Percentiles rank a stretch among this genome's conserved stretches.
These are phyloP conservation scores for Hypsibius dujardini DNA, from an alignment of 1,140 invertebrate species.

Conservation along the genomic window DNA sequence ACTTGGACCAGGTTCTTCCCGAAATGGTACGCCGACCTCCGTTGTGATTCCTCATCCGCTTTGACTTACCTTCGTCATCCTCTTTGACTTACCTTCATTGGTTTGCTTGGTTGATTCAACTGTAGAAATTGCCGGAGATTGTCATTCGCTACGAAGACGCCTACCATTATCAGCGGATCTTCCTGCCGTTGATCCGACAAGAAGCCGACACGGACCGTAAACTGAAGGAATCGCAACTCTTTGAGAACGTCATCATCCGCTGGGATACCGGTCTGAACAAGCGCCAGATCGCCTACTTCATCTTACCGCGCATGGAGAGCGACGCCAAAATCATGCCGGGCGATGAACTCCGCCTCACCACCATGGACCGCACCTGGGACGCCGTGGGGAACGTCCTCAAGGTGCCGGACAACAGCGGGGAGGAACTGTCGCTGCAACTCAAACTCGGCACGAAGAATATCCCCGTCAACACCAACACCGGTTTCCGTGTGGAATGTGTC, in stretches of 20 bases:
- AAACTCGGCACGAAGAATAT: constrained; percentile 25
- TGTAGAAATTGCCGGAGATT: constrained; percentile 20
- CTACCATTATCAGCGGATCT: constrained; percentile 96
- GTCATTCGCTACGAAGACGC: constrained; percentile 73
- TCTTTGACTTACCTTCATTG: too few species aligned
- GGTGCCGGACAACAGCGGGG: constrained; percentile 55
- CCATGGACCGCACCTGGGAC: constrained; percentile 46
- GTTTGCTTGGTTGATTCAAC: constrained; percentile 20
- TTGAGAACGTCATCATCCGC: constrained; percentile 91
- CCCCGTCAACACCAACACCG: constrained; percentile 37
- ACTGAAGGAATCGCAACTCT: constrained; percentile 91
- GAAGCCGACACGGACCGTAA: constrained; percentile 98
- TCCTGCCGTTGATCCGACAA: constrained; percentile 84
- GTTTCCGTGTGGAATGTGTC: constrained; percentile 96
- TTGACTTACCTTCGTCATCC: too few species aligned
- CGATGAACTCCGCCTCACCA: constrained; percentile 74
- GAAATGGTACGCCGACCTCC: constrained; percentile 88
- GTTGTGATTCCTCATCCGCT: too few species aligned
- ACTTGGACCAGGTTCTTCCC: constrained; percentile 87
- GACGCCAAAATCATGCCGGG: constrained; percentile 76
- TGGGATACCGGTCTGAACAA: constrained; percentile 98
- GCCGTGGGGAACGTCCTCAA: constrained; percentile 91
- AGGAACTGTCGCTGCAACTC: constrained; percentile 8
- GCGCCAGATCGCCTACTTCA: constrained; percentile 91
- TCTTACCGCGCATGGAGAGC: constrained; percentile 86